phyloP scores from a whole-genome alignment of 2,113 vertebrate genomes.

The Xyliphius kryptos region DNA sequence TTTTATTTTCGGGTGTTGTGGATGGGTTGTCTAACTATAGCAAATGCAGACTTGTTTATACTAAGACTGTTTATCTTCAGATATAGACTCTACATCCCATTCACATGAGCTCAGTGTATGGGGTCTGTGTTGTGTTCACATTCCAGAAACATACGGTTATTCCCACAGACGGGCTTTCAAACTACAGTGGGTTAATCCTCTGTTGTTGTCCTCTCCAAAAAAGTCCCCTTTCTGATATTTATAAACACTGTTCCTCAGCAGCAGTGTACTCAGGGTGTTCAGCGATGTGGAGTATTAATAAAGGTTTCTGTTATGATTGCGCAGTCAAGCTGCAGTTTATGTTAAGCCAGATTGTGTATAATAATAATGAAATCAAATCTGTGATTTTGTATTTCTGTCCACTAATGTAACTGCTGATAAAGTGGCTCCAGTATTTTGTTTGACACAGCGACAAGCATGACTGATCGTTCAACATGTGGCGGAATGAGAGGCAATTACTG shows the following conservation, averaged over 20 bases:
- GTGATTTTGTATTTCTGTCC: too few species aligned
- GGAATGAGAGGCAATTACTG: too few species aligned
- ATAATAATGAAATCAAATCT: too few species aligned
- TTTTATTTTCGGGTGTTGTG: too few species aligned
- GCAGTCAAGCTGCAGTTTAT: conserved; percentile 15
- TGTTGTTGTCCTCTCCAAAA: too few species aligned
- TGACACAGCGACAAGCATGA: too few species aligned
- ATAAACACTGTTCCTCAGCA: conserved; percentile 20
- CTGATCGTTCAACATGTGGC: too few species aligned
- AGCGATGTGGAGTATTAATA: conserved; percentile 12
- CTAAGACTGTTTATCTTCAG: conserved; percentile 2
- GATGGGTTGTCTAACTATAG: too few species aligned
- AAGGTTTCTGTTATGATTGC: conserved; percentile 17
- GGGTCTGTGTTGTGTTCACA: conserved; percentile 1
- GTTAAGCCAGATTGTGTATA: conserved; percentile 9
- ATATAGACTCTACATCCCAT: not conserved
- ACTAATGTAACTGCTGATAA: too few species aligned
- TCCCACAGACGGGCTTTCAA: too few species aligned
- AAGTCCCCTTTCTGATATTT: conserved; percentile 15
- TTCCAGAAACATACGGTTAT: conserved; percentile 7
- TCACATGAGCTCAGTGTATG: conserved; percentile 12
- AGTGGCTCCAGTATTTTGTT: too few species aligned
- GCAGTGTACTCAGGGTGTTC: conserved; percentile 1
- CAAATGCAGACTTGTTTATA: not conserved
- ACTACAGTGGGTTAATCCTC: too few species aligned